Percentiles rank a stretch among this genome's conserved stretches.
These are phyloP conservation scores for Arizona elegans DNA, from an alignment of 2,113 vertebrate genomes.

Conservation along the genomic window DNA sequence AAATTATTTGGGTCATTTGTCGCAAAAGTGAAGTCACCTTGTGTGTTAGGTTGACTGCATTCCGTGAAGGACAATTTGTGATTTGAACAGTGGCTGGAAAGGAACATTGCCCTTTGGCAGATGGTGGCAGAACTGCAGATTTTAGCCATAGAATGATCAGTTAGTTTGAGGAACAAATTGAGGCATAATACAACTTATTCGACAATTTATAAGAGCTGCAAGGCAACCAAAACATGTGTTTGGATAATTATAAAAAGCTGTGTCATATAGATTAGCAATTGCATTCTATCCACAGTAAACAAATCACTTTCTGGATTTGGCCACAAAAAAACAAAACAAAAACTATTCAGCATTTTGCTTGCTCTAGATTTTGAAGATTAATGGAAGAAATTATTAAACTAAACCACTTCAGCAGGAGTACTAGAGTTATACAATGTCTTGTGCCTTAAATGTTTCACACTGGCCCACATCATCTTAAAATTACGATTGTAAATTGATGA, in stretches of 20 bases:
- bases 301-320: neutral
- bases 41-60: constrained; percentile 2
- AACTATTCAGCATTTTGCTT: neutral
- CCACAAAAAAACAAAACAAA: neutral
- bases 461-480: neutral
- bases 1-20: constrained; percentile 8
- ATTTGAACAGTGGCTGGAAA: constrained; percentile 8
- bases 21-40: neutral
- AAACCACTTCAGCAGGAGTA: neutral
- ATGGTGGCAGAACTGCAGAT: neutral
- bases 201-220: neutral
- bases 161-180: neutral
- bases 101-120: constrained; percentile 16
- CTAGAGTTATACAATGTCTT: neutral
- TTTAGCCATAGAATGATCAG: neutral
- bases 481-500: neutral
- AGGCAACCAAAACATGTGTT: neutral
- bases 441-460: neutral
- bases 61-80: neutral
- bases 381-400: neutral
- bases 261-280: neutral
- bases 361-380: neutral
- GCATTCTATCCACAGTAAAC: neutral
- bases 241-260: neutral
- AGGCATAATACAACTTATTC: neutral